phyloP scores from a whole-genome alignment of 1,140 invertebrate species.

The Nasonia giraulti region DNA sequence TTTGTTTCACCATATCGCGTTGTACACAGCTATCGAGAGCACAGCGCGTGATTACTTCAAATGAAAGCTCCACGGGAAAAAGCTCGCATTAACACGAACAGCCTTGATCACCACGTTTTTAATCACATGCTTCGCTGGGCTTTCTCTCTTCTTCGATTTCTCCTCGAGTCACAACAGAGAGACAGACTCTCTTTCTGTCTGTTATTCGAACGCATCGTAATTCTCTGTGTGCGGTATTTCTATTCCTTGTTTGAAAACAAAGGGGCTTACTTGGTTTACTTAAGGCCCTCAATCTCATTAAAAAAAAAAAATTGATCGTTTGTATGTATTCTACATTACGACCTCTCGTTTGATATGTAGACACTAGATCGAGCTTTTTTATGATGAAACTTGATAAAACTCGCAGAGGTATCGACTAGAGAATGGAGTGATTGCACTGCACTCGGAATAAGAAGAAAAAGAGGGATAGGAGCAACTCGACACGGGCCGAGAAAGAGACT shows the following conservation, averaged over 20 bases:
- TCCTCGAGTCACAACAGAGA: not conserved
- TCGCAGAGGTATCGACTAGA: not conserved
- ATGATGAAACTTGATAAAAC: slow-evolving; percentile 38
- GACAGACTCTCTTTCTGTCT: not conserved
- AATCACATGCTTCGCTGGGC: slow-evolving; percentile 7
- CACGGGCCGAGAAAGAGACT: too few species aligned
- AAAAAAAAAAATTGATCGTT: not conserved
- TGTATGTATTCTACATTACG: slow-evolving; percentile 9
- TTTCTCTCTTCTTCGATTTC: not conserved
- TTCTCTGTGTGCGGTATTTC: not conserved
- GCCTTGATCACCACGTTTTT: slow-evolving; percentile 18
- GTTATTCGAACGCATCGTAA: slow-evolving; percentile 1
- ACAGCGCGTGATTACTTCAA: slow-evolving; percentile 17
- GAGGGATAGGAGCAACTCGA: not conserved
- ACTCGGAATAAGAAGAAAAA: not conserved
- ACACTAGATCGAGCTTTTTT: not conserved
- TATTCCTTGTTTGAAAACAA: not conserved
- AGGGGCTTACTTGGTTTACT: not conserved
- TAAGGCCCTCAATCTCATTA: not conserved
- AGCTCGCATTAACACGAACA: slow-evolving; percentile 2
- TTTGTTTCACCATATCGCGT: not conserved
- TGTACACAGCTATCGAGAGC: not conserved
- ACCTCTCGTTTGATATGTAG: not conserved
- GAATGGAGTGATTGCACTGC: not conserved
- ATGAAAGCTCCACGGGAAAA: not conserved